Evolutionary conservation across 2,888 invertebrate genomes (phyloP).

Genomic region (Acronicta aceris): DNA sequence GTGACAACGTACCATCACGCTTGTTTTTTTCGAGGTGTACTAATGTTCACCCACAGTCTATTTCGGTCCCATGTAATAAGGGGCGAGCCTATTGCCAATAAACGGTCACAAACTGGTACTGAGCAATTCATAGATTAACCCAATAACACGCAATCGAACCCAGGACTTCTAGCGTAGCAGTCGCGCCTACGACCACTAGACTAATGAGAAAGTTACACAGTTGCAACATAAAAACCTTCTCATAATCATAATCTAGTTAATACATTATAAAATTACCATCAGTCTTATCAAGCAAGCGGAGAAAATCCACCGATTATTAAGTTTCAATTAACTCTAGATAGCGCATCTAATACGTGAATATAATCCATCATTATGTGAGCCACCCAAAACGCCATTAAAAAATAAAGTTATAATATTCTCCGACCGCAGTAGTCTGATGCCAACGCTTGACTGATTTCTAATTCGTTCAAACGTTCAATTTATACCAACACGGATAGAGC

Average conservation of each 20-base stretch:
- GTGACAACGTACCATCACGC: too few species aligned
- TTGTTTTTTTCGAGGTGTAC: too few species aligned
- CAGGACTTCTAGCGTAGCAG: too few species aligned
- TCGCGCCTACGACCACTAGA: too few species aligned
- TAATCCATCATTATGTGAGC: constrained; percentile 64
- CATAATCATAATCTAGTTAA: constrained; percentile 56
- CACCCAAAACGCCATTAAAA: constrained; percentile 72
- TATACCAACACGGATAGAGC: constrained; percentile 80
- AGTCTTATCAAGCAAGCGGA: constrained; percentile 50
- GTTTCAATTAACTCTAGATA: constrained; percentile 72
- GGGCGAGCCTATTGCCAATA: too few species aligned
- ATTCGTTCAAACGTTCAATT: constrained; percentile 80
- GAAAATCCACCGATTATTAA: constrained; percentile 62
- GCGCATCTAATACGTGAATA: constrained; percentile 64
- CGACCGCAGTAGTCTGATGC: constrained; percentile 61
- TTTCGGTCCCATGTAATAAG: too few species aligned
- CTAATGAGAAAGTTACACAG: too few species aligned
- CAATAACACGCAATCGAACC: too few species aligned
- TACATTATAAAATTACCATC: constrained; percentile 55
- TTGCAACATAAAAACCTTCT: constrained; percentile 19
- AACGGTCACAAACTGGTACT: too few species aligned
- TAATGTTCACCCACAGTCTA: too few species aligned
- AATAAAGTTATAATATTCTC: constrained; percentile 64
- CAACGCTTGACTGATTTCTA: constrained; percentile 72
- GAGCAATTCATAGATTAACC: too few species aligned